phyloP scores from a whole-genome alignment of 37 sponge, comb jelly and placozoan species.

The Chondrilla cf. caribensis region DNA sequence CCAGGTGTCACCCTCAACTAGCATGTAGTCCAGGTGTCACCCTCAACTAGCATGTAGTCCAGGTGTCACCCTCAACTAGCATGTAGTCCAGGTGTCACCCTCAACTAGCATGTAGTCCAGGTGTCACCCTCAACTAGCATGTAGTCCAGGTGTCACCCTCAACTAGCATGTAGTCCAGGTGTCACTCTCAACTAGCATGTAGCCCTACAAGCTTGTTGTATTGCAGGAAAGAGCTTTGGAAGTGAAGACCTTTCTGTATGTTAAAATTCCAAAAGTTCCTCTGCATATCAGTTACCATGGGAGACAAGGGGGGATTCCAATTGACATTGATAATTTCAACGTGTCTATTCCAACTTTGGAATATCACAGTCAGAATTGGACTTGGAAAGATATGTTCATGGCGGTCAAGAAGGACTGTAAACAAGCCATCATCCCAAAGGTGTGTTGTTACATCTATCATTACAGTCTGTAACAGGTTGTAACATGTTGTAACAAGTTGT shows the following conservation, averaged over 20 bases:
- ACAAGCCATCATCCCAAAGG: slow-evolving; percentile 77
- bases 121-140: no score
- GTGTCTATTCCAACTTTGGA: slow-evolving; percentile 83
- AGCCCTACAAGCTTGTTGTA: not conserved
- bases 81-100: no score
- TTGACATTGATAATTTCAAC: slow-evolving; percentile 65
- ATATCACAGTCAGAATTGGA: slow-evolving; percentile 89
- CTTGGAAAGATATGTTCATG: slow-evolving; percentile 89
- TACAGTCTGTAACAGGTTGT: no score
- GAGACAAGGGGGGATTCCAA: slow-evolving; percentile 63
- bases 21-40: no score
- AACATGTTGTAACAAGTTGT: no score
- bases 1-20: not conserved
- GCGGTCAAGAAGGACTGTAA: slow-evolving; percentile 90
- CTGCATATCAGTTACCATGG: slow-evolving; percentile 72
- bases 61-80: no score
- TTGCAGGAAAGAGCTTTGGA: slow-evolving; percentile 79
- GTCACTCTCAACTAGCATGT: no score
- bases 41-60: no score
- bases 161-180: no score
- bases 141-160: no score
- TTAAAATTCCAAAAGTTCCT: slow-evolving; percentile 84
- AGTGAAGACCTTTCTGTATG: slow-evolving; percentile 88
- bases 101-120: no score
- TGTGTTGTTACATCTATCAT: no score